Evolutionary conservation across 2,888 invertebrate genomes (phyloP).

Genomic region (Saturnia japonica): DNA sequence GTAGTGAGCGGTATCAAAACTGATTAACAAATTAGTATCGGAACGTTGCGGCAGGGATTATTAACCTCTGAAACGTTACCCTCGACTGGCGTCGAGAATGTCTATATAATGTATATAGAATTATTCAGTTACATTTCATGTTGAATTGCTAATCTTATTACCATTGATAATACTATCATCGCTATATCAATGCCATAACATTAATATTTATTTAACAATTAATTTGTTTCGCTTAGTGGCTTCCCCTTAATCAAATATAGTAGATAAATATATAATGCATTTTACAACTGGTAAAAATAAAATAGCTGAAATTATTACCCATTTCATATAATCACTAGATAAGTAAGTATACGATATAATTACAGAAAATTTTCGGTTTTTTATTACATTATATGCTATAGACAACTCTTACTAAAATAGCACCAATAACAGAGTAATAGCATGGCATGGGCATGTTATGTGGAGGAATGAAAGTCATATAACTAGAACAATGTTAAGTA

Average conservation of each 20-base stretch:
- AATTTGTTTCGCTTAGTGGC: conserved; percentile 5
- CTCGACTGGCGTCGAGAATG: conserved; percentile 24
- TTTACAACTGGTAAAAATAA: neutral
- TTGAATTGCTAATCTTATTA: conserved; percentile 17
- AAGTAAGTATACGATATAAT: neutral
- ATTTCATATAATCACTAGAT: neutral
- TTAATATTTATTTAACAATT: neutral
- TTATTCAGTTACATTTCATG: conserved; percentile 18
- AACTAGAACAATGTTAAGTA: too few species aligned
- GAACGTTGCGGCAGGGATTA: conserved; percentile 43
- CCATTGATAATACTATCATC: conserved; percentile 10
- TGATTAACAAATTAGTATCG: conserved; percentile 56
- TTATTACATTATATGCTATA: too few species aligned
- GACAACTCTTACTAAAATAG: too few species aligned
- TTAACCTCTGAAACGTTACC: conserved; percentile 38
- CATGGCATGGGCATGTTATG: too few species aligned
- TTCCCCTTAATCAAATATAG: neutral
- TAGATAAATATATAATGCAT: neutral
- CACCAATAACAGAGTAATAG: too few species aligned
- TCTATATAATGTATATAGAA: conserved; percentile 7
- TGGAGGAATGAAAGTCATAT: too few species aligned
- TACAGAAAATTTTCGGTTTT: too few species aligned
- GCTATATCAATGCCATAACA: neutral
- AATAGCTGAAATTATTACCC: neutral
- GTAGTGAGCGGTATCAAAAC: conserved; percentile 40